Evolutionary conservation across 2,797 vertebrate genomes (phyloP).

Genomic region (Molothrus ater): DNA sequence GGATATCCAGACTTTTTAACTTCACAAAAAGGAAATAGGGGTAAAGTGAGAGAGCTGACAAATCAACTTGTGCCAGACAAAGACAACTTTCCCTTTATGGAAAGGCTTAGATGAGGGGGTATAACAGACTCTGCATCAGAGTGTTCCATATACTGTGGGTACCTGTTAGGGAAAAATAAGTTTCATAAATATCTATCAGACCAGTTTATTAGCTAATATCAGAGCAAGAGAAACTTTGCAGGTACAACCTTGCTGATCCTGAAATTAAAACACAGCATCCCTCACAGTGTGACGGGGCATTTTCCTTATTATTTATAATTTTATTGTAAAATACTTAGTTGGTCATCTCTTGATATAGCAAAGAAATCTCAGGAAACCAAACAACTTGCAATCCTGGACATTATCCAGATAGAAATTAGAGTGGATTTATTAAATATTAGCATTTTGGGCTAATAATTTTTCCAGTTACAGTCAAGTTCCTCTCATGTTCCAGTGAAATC

Average conservation of each 20-base stretch:
- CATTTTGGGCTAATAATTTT: neutral
- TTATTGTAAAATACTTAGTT: neutral
- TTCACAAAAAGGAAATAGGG: neutral
- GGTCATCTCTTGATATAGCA: neutral
- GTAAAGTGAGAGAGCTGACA: neutral
- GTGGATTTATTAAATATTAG: neutral
- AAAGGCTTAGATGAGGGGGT: neutral
- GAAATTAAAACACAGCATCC: neutral
- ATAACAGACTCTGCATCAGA: neutral
- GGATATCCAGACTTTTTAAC: neutral
- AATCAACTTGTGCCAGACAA: neutral
- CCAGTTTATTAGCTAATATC: neutral
- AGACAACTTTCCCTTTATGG: neutral
- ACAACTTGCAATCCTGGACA: neutral
- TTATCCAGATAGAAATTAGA: neutral
- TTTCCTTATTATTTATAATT: neutral
- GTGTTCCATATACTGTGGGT: neutral
- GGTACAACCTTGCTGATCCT: neutral
- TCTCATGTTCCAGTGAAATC: neutral
- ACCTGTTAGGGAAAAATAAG: neutral
- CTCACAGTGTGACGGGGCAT: rapidly evolving
- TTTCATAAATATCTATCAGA: neutral
- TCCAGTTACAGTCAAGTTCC: neutral
- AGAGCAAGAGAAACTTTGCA: neutral
- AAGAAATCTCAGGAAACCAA: neutral